Conservation (phyloP, 2,888 invertebrate genomes). For the Brachynemurus nebulosus region DNA sequence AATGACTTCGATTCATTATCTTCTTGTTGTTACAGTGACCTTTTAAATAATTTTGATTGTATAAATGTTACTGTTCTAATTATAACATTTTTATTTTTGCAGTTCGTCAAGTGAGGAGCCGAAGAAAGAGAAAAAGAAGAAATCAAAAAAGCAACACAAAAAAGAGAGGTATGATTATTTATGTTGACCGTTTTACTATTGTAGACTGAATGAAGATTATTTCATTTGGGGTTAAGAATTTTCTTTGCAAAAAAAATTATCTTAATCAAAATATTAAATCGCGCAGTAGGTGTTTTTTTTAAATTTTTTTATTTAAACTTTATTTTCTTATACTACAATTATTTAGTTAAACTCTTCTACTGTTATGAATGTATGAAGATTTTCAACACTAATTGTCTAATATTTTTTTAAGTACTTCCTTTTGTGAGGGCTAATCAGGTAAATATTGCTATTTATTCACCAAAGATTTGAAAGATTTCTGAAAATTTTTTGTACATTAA, state of each 20-base stretch:
- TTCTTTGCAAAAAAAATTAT: neutral
- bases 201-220: constrained; percentile 8
- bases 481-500: constrained; percentile 37
- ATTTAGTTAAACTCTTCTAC: neutral
- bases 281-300: neutral
- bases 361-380: constrained; percentile 2
- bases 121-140: constrained; percentile 66
- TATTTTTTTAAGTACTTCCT: constrained; percentile 12
- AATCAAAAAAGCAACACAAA: constrained; percentile 60
- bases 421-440: constrained; percentile 9
- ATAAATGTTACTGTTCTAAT: no score
- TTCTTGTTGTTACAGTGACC: no score
- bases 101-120: constrained; percentile 59
- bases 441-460: constrained; percentile 11
- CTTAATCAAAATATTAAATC: neutral
- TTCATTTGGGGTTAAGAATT: constrained; percentile 1
- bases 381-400: constrained; percentile 9
- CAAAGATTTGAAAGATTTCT: constrained; percentile 10
- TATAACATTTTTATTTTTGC: constrained; percentile 27
- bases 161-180: constrained; percentile 49
- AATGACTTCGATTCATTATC: no score
- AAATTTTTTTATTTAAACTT: neutral
- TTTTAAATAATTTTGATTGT: no score
- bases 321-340: neutral
- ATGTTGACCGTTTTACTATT: constrained; percentile 8